Evolutionary conservation across 2,888 invertebrate species (phyloP), one percentile per base, ranked within the genome.

Genomic region (Caenorhabditis virilis): DNA sequence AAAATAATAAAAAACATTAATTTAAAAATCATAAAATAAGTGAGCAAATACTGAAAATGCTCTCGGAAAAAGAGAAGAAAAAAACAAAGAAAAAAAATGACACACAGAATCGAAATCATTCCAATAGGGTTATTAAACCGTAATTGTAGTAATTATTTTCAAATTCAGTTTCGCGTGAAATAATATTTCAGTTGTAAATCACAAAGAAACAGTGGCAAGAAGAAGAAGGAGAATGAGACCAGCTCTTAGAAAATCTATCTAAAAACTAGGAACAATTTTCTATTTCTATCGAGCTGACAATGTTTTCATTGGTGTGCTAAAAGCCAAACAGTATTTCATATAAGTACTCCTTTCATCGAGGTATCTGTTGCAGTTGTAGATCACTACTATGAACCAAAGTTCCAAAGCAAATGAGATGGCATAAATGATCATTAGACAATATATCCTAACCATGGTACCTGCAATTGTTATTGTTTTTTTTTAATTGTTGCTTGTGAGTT

Each of bases 271-370:
- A 42, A 36, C 36, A 7, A 20, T 4, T 20, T 16, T 11, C 26
- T 18, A 16, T 9, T n/a, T 54, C 54, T 54, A 64, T 58, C 73
- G 51, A 4, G 74, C 71, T 9, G 76, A 74, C 15, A 82, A 70
- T 9, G 80, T 80, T 53, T 82, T 80, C 77, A 82, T 76, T 0
- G 82, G 82, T n/a, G 79, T 82, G 35, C 76, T 74, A 59, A 82
- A 82, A 23, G 82, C 79, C 15, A 82, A 60, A 52, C 82, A 82
- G 61, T 82, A 82, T 45, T 73, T 72, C 81, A 82, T 82, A 67
- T 82, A 82, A 27, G 71, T 67, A 26, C 74, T 72, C 13, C 82
- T 64, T 49, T 82, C 82, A 25, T 74, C 75, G 33, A 82, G 62
- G 53, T 82, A 82, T 38, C 74, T 64, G 50, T 81, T 72, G 63